Conservation (phyloP, 92 coral and sea anemone genomes). For the Phenganax marumi region DNA sequence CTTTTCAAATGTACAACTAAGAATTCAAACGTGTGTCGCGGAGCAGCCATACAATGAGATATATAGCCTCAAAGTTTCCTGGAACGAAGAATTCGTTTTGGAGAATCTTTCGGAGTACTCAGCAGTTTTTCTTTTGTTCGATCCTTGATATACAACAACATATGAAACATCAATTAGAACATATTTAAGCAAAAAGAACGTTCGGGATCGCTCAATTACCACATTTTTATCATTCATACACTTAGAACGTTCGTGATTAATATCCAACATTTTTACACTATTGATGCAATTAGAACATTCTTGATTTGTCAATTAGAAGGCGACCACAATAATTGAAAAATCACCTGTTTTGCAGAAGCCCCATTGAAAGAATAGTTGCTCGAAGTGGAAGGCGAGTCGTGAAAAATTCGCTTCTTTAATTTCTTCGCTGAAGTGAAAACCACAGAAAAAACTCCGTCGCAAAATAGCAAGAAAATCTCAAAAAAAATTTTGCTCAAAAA, state of each 20-base stretch:
- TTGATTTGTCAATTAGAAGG: neutral
- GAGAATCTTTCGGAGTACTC: neutral
- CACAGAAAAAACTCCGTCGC: neutral
- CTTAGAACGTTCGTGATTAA: neutral
- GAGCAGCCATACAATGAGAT: neutral
- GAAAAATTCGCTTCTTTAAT: constrained; percentile 23
- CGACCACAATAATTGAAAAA: neutral
- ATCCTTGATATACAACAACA: neutral
- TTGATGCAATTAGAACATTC: neutral
- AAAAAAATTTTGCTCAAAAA: neutral
- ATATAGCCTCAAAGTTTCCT: neutral
- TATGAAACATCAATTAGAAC: neutral
- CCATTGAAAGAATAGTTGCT: constrained; percentile 9
- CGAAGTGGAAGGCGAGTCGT: constrained; percentile 7
- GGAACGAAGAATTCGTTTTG: neutral
- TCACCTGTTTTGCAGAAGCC: neutral
- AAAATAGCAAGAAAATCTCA: neutral
- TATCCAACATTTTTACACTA: neutral
- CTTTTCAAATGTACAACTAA: too few species aligned
- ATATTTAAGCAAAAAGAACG: neutral
- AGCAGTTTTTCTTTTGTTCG: neutral
- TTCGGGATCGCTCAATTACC: neutral
- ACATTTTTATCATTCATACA: neutral
- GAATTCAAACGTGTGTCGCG: too few species aligned
- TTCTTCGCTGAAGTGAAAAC: constrained; percentile 26